Evolutionary conservation across 2,888 invertebrate genomes (phyloP).

Genomic region (Exocentrus adspersus): DNA sequence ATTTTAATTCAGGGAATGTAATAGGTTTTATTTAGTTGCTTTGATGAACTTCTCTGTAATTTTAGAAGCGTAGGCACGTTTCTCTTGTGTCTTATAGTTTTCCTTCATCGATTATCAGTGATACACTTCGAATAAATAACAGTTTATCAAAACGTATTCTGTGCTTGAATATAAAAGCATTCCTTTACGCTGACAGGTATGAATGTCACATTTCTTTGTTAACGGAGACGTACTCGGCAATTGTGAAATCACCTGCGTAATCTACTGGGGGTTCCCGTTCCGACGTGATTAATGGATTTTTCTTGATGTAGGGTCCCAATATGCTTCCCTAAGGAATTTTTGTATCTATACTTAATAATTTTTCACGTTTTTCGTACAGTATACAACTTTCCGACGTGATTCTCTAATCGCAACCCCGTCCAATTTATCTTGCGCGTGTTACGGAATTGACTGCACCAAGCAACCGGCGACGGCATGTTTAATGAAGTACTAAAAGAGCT

Average conservation of each 20-base stretch:
- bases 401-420: conserved; percentile 2
- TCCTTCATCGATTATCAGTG: not conserved
- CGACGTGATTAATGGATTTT: not conserved
- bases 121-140: no score
- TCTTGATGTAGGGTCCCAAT: not conserved
- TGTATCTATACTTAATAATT: conserved; percentile 18
- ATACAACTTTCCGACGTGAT: conserved; percentile 9
- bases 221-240: no score
- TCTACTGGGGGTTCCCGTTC: not conserved
- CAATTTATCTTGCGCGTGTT: conserved; percentile 7
- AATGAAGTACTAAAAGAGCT: not conserved
- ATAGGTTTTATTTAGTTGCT: no score
- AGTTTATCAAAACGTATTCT: no score
- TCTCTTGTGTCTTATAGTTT: no score
- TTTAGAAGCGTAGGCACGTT: no score
- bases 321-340: conserved; percentile 16
- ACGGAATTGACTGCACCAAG: not conserved
- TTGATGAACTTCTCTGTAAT: no score
- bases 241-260: conserved; percentile 10
- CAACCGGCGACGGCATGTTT: no score
- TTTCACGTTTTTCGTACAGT: conserved; percentile 11
- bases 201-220: no score
- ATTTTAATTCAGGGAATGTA: no score
- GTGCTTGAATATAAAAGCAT: no score
- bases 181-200: no score